Percentiles rank a stretch among this genome's conserved stretches.
These are phyloP conservation scores for Bombus consobrinus DNA, from an alignment of 1,140 invertebrate species.

Conservation along the genomic window DNA sequence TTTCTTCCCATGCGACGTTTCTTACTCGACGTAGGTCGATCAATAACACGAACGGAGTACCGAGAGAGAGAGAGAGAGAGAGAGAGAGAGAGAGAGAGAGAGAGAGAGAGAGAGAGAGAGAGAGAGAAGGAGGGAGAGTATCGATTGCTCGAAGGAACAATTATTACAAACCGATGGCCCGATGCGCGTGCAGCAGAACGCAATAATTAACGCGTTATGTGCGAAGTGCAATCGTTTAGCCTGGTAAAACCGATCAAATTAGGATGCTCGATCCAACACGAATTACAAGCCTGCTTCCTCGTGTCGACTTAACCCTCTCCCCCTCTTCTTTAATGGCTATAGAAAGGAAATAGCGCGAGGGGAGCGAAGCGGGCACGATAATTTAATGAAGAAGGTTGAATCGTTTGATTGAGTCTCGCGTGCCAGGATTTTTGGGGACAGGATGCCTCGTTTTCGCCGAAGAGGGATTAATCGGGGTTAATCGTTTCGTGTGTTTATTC, in stretches of 20 bases:
- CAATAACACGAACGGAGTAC: constrained; percentile 58
- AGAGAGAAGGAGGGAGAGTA: constrained; percentile 31
- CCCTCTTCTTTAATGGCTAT: neutral
- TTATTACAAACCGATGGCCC: constrained; percentile 65
- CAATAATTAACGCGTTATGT: constrained; percentile 40
- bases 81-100: constrained; percentile 10
- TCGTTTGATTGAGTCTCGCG: neutral
- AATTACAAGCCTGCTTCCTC: neutral
- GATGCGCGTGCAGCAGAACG: constrained; percentile 29
- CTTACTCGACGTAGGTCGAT: constrained; percentile 64
- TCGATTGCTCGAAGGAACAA: constrained; percentile 65
- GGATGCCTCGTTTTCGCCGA: neutral
- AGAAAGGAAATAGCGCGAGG: neutral
- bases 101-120: constrained; percentile 9
- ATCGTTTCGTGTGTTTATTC: neutral
- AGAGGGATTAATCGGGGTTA: neutral
- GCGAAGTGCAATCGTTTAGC: constrained; percentile 34
- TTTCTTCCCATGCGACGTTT: constrained; percentile 71
- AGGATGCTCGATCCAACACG: neutral
- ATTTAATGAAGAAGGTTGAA: neutral
- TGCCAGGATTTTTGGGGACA: neutral
- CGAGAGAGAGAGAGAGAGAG: constrained; percentile 1
- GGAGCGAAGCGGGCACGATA: neutral
- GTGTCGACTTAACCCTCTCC: neutral
- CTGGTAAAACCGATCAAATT: constrained; percentile 1